A percentile compares a stretch with the other conserved stretches of the same genome.
These are phyloP conservation scores for Mesopsocus fuscifrons DNA, from an alignment of 2,888 invertebrate genomes.

Conservation along the genomic window DNA sequence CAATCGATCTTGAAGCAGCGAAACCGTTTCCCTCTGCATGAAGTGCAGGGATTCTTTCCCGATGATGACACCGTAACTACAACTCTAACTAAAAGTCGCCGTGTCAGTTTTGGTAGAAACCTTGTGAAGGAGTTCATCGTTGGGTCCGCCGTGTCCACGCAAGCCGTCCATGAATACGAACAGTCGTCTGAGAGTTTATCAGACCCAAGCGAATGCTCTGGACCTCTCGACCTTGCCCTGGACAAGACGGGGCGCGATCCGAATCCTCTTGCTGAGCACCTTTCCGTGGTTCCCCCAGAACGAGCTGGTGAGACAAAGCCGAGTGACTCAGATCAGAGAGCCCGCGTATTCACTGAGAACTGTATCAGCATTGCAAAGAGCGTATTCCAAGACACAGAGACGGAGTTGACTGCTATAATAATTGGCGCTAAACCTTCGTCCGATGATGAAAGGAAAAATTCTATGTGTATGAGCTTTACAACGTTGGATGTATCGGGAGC, in stretches of 20 bases:
- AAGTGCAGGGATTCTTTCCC: not conserved
- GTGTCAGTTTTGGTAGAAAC: slow-evolving; percentile 3
- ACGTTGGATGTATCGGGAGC: not conserved
- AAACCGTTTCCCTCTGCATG: not conserved
- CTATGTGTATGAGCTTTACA: not conserved
- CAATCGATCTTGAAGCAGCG: slow-evolving; percentile 4
- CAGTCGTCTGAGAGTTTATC: slow-evolving; percentile 2
- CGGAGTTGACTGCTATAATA: not conserved
- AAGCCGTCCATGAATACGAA: slow-evolving; percentile 2
- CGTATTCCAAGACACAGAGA: not conserved
- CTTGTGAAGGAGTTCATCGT: slow-evolving; percentile 6
- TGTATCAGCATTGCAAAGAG: slow-evolving; percentile 1
- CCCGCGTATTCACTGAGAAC: not conserved
- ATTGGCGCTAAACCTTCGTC: not conserved
- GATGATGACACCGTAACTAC: slow-evolving; percentile 1
- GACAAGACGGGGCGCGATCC: not conserved
- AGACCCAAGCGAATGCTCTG: not conserved
- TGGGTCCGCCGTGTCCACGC: slow-evolving; percentile 4
- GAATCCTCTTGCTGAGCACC: not conserved
- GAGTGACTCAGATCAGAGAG: not conserved
- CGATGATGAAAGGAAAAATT: not conserved
- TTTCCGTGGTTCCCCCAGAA: not conserved
- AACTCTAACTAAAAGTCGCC: not conserved
- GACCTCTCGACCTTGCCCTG: not conserved
- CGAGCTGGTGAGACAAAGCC: not conserved